Percentiles rank a stretch among this genome's conserved stretches.
Evolutionary conservation across 1,140 invertebrate genomes (phyloP).

Genomic region (Dendrolimus kikuchii): DNA sequence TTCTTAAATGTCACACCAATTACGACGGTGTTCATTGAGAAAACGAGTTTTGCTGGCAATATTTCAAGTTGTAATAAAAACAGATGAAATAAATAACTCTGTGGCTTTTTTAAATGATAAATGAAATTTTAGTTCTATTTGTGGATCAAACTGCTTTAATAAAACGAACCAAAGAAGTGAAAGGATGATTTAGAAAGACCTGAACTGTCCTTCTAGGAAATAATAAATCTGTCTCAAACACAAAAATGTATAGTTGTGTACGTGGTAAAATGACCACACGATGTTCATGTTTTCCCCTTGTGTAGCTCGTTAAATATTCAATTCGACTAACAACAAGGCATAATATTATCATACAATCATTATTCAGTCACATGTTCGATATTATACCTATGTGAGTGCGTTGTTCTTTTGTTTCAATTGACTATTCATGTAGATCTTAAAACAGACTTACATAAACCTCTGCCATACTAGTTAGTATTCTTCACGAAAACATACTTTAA

Average conservation of each 20-base stretch:
- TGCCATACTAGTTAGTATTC: neutral
- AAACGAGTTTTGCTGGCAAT: too few relatives aligned
- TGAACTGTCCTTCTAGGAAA: conserved; percentile 7
- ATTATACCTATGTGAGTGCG: conserved; percentile 20
- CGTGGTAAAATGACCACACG: conserved; percentile 13
- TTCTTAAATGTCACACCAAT: too few relatives aligned
- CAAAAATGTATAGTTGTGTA: conserved; percentile 1
- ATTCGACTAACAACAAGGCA: conserved; percentile 35
- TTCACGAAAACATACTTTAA: conserved; percentile 1
- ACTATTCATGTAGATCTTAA: conserved; percentile 14
- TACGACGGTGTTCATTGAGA: too few relatives aligned
- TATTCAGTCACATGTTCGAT: conserved; percentile 43
- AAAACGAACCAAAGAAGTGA: neutral
- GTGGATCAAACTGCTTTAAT: too few relatives aligned
- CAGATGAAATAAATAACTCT: too few relatives aligned
- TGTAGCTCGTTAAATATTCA: conserved; percentile 36
- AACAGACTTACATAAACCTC: too few relatives aligned
- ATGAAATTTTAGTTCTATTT: too few relatives aligned
- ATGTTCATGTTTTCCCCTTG: conserved; percentile 28
- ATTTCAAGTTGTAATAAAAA: too few relatives aligned
- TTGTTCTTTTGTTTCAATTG: conserved; percentile 38
- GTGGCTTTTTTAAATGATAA: too few relatives aligned
- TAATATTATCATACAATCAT: conserved; percentile 38
- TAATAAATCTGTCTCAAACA: conserved; percentile 14
- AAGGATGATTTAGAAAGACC: neutral